Conservation (phyloP, 1,140 invertebrate genomes). For the Uloborus diversus region DNA sequence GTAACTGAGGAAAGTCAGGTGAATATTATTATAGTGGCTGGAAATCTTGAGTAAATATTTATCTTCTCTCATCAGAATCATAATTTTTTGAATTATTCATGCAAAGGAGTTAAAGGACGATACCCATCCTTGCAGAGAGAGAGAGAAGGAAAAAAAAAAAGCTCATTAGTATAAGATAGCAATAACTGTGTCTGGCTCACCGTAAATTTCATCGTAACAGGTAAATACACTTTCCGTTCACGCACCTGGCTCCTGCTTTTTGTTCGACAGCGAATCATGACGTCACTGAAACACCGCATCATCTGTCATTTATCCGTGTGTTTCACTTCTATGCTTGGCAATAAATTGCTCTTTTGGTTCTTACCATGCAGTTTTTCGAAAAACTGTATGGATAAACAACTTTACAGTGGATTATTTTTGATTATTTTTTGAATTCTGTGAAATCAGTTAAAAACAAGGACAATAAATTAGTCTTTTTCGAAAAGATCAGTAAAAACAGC, state of each 20-base stretch:
- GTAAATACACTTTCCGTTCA: slow-evolving; percentile 41
- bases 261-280: slow-evolving; percentile 18
- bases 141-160: no score
- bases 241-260: slow-evolving; percentile 11
- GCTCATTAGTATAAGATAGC: no score
- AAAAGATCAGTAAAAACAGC: not conserved
- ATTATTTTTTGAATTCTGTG: not conserved
- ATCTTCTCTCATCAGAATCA: no score
- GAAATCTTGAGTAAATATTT: no score
- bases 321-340: not conserved
- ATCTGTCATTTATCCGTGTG: not conserved
- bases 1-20: no score
- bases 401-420: not conserved
- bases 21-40: no score
- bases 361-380: not conserved
- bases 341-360: not conserved
- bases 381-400: not conserved
- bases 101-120: no score
- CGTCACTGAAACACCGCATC: slow-evolving; percentile 15
- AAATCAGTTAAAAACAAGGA: not conserved
- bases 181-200: no score
- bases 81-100: no score
- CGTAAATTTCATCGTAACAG: no score
- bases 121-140: no score
- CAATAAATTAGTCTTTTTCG: not conserved